Evolutionary conservation across 2,113 vertebrate species (phyloP), one percentile per base, ranked within the genome.

Genomic region (Mesitornis unicolor): DNA sequence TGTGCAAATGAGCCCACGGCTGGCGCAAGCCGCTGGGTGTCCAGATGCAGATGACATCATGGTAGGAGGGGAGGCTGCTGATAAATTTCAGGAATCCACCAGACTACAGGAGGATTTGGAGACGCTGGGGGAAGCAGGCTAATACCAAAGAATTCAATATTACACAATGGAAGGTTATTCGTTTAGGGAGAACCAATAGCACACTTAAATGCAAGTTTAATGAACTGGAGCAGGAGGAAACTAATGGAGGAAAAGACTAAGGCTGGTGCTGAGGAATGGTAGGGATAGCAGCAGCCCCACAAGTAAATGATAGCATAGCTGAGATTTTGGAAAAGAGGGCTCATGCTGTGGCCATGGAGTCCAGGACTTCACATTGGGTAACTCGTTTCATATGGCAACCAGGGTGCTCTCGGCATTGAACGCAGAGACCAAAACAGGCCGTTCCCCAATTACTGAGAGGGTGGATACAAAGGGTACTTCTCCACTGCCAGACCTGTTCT

Each of bases 21-120:
- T 85, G 93, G 91, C n/a, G 4, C 1, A 0, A 84, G 60, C 15
- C 36, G 45, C 78, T 3, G 61, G 60, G 74, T 73, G 71, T 95
- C 90, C 95, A 96, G 96, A 88, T 93, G 91, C 31, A 0, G 84
- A 87, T 97, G 88, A 96, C 95, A 86, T 96, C 91, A 95, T 92
- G 92, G 71, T 78, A 95, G 90, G 85, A 97, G 51, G 43, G 86
- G 94, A 95, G 81, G 57, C 95, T 79, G 95, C 93, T 87, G 97
- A 96, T 95, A 94, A 81, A 95, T 92, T 89, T 96, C 80, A 90
- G 94, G 95, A 97, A 93, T 35, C 11, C 91, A 91, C 77, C 82
- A 94, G 95, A 50, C 91, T 92, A 63, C 42, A 35, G 53, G 82
- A 96, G 91, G 95, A 96, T 96, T 96, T 97, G 87, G 80, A 93